Base-by-base conservation (phyloP, 2,888 invertebrate species). In the Digitonthophagus gazella region DNA sequence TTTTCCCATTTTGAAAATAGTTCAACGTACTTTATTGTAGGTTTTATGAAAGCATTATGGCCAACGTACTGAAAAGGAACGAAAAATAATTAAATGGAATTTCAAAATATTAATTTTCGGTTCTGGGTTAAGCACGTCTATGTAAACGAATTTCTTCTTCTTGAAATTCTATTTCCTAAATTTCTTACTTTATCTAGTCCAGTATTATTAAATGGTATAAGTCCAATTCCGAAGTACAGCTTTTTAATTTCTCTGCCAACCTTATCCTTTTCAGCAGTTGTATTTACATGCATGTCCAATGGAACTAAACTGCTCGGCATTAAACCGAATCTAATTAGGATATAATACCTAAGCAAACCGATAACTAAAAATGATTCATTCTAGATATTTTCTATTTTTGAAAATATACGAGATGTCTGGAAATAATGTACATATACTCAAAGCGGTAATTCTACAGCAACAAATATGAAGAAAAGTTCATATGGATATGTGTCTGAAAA, bases 251-350 rank as follows among this genome's bases (percentile, higher is more conserved):
- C 16, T 15, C 3, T 2, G 8, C 66, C 69, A 15, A 69, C 64
- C 63, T 16, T 11, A 11, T 15, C 14, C 28, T 44, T 20, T 11
- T 5, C 4, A 0, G 22, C 57, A 16, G 16, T 3, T 14, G 15
- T 15, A 3, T 66, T 5, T 20, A 61, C 54, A 11, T 78, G 77
- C 76, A 78, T 75, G 66, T 75, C 76, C 15, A 70, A 66, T 4
- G 78, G 82, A 11, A 82, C 79, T 0, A 87, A 84, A 58, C 85
- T 44, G 11, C 28, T 3, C 6, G 85, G 72, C 1, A 84, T 73
- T 14, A 86, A 83, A 75, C 86, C 85, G 83, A 71, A 83, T 80
- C n/a, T n/a, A n/a, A n/a, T n/a, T n/a, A n/a, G n/a, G n/a, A n/a
- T n/a, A n/a, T n/a, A n/a, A n/a, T n/a, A n/a, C n/a, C n/a, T n/a